Conservation (phyloP, 2,113 vertebrate species). For the western clawed frog (Xenopus tropicalis) region DNA sequence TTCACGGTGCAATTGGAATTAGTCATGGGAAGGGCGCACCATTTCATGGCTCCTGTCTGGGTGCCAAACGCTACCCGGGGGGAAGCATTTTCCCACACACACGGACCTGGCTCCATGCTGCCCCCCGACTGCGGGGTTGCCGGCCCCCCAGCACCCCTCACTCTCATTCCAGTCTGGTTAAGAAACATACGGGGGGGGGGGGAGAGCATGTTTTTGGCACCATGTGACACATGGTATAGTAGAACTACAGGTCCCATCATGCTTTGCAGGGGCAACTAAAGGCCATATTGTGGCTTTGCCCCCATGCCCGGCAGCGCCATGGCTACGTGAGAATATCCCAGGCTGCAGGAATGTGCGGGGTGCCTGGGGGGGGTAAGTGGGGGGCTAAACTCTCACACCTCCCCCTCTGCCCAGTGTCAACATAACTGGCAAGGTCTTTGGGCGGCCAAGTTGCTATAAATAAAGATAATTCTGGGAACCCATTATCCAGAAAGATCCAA, state of each 20-base stretch:
- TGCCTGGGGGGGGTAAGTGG: no score
- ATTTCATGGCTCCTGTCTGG: slow-evolving; percentile 35
- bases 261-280: no score
- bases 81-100: slow-evolving; percentile 16
- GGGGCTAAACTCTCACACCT: no score
- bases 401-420: not conserved
- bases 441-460: not conserved
- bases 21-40: slow-evolving; percentile 38
- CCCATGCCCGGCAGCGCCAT: not conserved
- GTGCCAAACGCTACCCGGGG: slow-evolving; percentile 32
- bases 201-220: no score
- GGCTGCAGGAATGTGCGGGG: slow-evolving; percentile 56
- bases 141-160: no score
- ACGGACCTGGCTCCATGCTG: not conserved
- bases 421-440: not conserved
- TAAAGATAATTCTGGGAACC: not conserved
- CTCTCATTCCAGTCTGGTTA: no score
- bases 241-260: no score
- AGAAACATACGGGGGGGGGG: no score
- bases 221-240: no score
- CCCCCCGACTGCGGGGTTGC: no score
- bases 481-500: no score
- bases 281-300: no score
- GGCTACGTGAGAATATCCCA: slow-evolving; percentile 70
- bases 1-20: slow-evolving; percentile 41